Conservation (phyloP, 2,888 invertebrate genomes). For the Autographa gamma region DNA sequence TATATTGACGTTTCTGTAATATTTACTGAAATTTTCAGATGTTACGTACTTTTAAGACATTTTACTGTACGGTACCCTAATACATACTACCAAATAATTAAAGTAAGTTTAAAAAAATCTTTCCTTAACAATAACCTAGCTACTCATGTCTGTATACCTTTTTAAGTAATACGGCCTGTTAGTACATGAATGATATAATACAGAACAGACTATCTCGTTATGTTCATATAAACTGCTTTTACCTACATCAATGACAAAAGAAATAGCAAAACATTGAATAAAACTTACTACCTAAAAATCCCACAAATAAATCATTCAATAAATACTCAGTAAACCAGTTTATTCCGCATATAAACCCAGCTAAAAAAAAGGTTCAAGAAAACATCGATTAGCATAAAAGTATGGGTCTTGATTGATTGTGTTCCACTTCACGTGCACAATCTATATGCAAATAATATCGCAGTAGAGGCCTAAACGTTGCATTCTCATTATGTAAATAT, state of each 20-base stretch:
- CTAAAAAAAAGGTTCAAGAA: conserved; percentile 23
- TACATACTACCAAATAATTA: too few species aligned
- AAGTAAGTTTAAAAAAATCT: too few species aligned
- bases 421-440: conserved; percentile 70
- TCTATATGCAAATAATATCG: conserved; percentile 77
- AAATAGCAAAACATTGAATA: too few species aligned
- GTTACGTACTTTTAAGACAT: neutral
- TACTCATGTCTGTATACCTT: too few species aligned
- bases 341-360: conserved; percentile 8
- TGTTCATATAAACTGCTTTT: too few species aligned
- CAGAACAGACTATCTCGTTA: too few species aligned
- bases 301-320: neutral
- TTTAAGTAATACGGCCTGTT: too few species aligned
- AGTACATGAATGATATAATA: too few species aligned
- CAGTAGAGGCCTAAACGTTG: conserved; percentile 60
- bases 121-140: too few species aligned
- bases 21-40: conserved; percentile 26
- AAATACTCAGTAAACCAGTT: neutral
- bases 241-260: too few species aligned
- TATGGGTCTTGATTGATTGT: conserved; percentile 74
- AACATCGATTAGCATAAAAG: conserved; percentile 42
- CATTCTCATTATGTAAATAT: conserved; percentile 81
- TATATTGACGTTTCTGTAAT: conserved; percentile 21
- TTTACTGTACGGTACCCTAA: too few species aligned
- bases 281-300: neutral